Percentiles rank a stretch among this genome's conserved stretches.
Conservation (phyloP, 2,888 invertebrate genomes). For the Eucera pruinosa region DNA sequence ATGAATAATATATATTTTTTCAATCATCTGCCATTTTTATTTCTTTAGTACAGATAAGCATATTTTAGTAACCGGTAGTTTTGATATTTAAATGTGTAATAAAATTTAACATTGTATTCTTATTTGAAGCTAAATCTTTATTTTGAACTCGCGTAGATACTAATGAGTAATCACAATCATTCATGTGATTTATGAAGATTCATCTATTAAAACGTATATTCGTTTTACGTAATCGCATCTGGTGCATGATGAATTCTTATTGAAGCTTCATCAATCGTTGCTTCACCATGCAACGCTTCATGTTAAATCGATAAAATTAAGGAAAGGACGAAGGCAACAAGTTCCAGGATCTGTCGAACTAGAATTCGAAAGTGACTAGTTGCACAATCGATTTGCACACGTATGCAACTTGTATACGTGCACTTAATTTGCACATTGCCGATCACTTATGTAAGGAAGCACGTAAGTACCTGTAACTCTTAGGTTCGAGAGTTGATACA, state of each 20-base stretch:
- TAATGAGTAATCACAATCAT: neutral
- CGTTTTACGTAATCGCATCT: neutral
- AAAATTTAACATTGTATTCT: too few relatives aligned
- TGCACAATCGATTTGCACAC: slow-evolving; percentile 10
- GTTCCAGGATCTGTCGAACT: slow-evolving; percentile 4
- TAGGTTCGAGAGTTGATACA: neutral
- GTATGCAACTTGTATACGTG: slow-evolving; percentile 10
- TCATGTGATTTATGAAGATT: neutral
- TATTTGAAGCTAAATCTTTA: too few relatives aligned
- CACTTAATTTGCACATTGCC: slow-evolving; percentile 28
- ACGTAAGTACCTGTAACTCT: neutral
- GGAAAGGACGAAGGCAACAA: neutral
- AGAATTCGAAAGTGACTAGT: slow-evolving; percentile 30
- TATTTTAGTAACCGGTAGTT: too few relatives aligned
- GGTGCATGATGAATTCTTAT: neutral
- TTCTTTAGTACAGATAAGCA: too few relatives aligned
- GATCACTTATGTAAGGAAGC: neutral
- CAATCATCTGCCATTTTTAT: too few relatives aligned
- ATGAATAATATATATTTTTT: too few relatives aligned
- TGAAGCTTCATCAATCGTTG: neutral
- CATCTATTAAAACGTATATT: too few relatives aligned
- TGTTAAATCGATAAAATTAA: slow-evolving; percentile 1
- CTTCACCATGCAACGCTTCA: neutral
- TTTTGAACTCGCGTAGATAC: too few relatives aligned
- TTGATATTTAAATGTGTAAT: too few relatives aligned